A percentile compares a stretch with the other conserved stretches of the same genome.
These are phyloP conservation scores for Clostera curtula DNA, from an alignment of 2,888 invertebrate genomes.

Conservation along the genomic window DNA sequence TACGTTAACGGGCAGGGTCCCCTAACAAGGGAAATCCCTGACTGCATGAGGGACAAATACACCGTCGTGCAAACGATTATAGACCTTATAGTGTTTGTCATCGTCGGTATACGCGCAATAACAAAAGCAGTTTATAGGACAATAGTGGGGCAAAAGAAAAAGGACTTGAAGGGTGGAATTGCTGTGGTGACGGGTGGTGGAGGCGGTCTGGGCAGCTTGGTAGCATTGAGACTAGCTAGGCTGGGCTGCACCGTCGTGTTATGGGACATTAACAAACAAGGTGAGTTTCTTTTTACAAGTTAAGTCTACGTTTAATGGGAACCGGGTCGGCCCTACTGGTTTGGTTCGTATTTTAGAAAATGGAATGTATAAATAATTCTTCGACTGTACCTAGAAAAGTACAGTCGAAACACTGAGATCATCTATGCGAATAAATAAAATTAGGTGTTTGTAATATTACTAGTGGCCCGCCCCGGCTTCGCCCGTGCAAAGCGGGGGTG, in stretches of 20 bases:
- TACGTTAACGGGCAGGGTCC: constrained; percentile 62
- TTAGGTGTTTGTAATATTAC: too few species aligned
- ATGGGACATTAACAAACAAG: constrained; percentile 92
- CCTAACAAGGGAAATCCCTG: constrained; percentile 62
- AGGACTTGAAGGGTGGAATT: constrained; percentile 83
- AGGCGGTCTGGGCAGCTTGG: constrained; percentile 86
- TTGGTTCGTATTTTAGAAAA: too few species aligned
- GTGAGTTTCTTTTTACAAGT: constrained; percentile 60
- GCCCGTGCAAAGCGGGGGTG: too few species aligned
- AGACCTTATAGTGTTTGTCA: constrained; percentile 73
- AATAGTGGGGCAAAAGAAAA: constrained; percentile 77
- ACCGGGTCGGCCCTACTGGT: too few species aligned
- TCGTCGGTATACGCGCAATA: constrained; percentile 62
- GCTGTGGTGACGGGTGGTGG: constrained; percentile 94
- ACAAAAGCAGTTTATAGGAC: constrained; percentile 76
- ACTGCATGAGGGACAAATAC: constrained; percentile 64
- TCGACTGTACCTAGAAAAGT: too few species aligned
- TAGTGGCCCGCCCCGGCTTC: too few species aligned
- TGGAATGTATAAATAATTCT: too few species aligned
- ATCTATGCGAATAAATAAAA: too few species aligned
- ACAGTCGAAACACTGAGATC: too few species aligned
- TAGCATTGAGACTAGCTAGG: constrained; percentile 83
- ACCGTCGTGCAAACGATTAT: constrained; percentile 70
- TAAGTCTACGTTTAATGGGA: constrained; percentile 1
- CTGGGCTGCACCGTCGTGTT: constrained; percentile 87